These are phyloP conservation scores for Gymnothorax javanicus DNA, from an alignment of 2,797 vertebrate genomes.

Conservation along the genomic window DNA sequence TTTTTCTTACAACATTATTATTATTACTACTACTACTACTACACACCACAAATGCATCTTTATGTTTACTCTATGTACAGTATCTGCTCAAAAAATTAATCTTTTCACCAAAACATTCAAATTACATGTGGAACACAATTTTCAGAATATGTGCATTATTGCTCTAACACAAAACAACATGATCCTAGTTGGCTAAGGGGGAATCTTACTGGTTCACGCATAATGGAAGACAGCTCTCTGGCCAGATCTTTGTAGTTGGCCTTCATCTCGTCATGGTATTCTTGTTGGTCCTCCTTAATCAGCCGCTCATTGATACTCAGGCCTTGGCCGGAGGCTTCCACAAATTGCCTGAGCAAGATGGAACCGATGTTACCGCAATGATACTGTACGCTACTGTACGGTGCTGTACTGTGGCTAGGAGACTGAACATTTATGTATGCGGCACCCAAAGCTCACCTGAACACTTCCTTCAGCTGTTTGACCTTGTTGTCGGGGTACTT, in stretches of 20 bases:
- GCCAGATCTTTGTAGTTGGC: conserved; percentile 91
- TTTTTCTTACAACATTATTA: background rate
- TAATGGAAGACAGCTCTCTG: conserved; percentile 90
- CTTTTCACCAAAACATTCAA: background rate
- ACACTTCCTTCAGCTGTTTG: conserved; percentile 94
- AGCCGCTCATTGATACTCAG: conserved; percentile 88
- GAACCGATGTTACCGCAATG: background rate
- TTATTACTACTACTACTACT: background rate
- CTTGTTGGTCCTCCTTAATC: conserved; percentile 94
- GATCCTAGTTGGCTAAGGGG: background rate
- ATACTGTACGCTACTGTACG: background rate
- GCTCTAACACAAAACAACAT: background rate
- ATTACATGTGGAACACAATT: background rate
- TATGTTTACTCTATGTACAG: background rate
- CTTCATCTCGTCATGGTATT: conserved; percentile 98
- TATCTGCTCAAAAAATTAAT: background rate
- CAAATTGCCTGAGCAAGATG: conserved; percentile 82
- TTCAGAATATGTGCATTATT: background rate
- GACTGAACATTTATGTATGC: background rate
- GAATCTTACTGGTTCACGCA: conserved; percentile 86
- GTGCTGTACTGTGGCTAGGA: background rate
- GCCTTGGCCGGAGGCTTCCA: conserved; percentile 90
- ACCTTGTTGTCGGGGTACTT: conserved; percentile 96
- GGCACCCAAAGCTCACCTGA: conserved; percentile 79
- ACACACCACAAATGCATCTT: background rate